Evolutionary conservation across 2,888 invertebrate genomes (phyloP), one percentile per base, ranked within the genome.

Genomic region (Acrobasis consociella): DNA sequence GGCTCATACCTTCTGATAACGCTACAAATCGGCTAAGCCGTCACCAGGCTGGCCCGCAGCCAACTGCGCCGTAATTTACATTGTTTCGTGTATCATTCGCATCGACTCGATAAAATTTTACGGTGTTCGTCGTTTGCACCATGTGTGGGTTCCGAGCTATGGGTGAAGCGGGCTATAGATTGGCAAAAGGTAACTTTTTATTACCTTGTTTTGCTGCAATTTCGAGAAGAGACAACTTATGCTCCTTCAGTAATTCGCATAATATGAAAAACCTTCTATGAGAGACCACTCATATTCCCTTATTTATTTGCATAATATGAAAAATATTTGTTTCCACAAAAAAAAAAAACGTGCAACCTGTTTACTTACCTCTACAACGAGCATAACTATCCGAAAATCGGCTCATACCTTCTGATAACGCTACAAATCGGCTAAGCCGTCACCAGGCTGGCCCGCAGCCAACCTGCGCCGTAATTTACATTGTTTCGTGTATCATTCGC

Each of bases 51-150:
- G 91, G 91, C 87, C 71, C 59, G 67, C 55, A 78, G 91, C 91
- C 91, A 91, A 80, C 83, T 74, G 72, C 72, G 80, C 83, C 81
- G 85, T 91, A 91, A 90, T 87, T 89, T 88, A 90, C 85, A 89
- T 89, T 89, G 90, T 91, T 91, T 87, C 89, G 86, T 90, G 90
- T 90, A 89, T 92, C 91, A 92, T 89, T 90, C 82, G 86, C 86
- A 88, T 89, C 86, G 86, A 84, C 81, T 74, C 90, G 85, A 90
- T 91, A 90, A 91, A 92, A 91, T 91, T 91, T 91, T 87, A 91
- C 82, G 89, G 82, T 88, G 87, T 90, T 87, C 82, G 86, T 17
- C 56, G 56, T 22, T 56, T 81, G 77, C 77, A 80, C 85, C 89
- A 85, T 84, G 81, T 86, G 88, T 51, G 13, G 38, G 42, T 42